Evolutionary conservation across 2,888 invertebrate genomes (phyloP).

Genomic region (Acholoe squamosa): DNA sequence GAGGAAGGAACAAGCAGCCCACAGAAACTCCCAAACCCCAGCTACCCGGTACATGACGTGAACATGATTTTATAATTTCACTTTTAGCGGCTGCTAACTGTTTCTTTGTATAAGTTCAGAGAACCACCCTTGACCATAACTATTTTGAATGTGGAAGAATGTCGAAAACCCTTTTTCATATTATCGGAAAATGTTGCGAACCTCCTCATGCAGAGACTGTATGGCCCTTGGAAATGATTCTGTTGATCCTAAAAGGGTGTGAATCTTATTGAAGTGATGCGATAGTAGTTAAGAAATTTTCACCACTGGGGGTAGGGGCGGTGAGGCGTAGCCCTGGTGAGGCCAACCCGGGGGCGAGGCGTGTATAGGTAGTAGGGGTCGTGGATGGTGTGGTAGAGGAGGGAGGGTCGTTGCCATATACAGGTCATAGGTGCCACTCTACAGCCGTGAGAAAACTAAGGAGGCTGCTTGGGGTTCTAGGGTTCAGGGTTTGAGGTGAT

Average conservation of each 20-base stretch:
- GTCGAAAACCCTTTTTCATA: too few species aligned
- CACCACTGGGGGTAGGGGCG: not conserved
- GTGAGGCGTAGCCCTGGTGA: not conserved
- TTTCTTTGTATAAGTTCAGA: too few species aligned
- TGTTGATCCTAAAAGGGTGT: too few species aligned
- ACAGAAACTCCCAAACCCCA: not conserved
- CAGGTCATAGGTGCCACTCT: not conserved
- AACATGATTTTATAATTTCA: too few species aligned
- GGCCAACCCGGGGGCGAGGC: not conserved
- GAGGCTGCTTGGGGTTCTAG: not conserved
- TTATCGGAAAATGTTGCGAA: too few species aligned
- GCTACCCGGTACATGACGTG: too few species aligned
- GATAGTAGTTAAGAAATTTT: not conserved
- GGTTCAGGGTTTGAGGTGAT: not conserved
- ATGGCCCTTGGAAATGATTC: too few species aligned
- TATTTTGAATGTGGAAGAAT: too few species aligned
- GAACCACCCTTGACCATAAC: too few species aligned
- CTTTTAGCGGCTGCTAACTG: too few species aligned
- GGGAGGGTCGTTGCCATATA: not conserved
- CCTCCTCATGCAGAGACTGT: too few species aligned
- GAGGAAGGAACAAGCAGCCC: not conserved
- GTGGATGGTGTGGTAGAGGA: not conserved
- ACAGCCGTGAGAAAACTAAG: conserved; percentile 2
- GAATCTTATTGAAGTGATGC: too few species aligned
- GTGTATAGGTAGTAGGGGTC: not conserved